Conservation (phyloP, 2,113 vertebrate genomes). For the Sterna hirundo region DNA sequence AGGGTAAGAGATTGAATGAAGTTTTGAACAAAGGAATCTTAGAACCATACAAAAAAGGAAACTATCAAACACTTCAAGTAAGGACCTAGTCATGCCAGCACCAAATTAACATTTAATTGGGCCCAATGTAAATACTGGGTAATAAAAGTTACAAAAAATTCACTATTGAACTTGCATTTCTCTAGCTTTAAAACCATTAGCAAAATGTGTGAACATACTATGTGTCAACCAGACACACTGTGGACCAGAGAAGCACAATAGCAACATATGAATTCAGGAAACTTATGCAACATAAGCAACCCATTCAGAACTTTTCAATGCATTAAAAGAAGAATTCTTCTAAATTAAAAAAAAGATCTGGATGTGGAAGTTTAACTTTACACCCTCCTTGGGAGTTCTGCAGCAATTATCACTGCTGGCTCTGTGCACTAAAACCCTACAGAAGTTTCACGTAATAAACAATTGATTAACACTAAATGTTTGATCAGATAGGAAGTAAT, state of each 20-base stretch:
- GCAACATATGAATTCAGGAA: neutral
- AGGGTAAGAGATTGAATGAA: neutral
- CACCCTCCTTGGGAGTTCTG: neutral
- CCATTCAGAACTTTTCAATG: neutral
- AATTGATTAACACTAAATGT: constrained; percentile 5
- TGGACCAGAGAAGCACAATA: neutral
- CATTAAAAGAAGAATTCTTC: neutral
- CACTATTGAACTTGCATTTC: neutral
- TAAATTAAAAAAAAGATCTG: neutral
- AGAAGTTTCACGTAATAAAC: neutral
- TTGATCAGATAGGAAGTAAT: constrained; percentile 1
- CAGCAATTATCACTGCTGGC: neutral
- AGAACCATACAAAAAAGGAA: neutral
- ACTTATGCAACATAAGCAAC: neutral
- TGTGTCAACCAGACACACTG: neutral
- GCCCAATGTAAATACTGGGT: neutral
- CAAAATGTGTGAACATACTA: neutral
- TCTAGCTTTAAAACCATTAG: neutral
- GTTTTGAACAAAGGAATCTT: neutral
- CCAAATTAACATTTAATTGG: neutral
- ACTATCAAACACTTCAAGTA: neutral
- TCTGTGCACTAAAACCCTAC: neutral
- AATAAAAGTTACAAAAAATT: neutral
- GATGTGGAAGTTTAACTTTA: neutral
- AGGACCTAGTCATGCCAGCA: neutral